Conservation (phyloP, 2,888 invertebrate species). For the Himalopsyche kuldschensis region DNA sequence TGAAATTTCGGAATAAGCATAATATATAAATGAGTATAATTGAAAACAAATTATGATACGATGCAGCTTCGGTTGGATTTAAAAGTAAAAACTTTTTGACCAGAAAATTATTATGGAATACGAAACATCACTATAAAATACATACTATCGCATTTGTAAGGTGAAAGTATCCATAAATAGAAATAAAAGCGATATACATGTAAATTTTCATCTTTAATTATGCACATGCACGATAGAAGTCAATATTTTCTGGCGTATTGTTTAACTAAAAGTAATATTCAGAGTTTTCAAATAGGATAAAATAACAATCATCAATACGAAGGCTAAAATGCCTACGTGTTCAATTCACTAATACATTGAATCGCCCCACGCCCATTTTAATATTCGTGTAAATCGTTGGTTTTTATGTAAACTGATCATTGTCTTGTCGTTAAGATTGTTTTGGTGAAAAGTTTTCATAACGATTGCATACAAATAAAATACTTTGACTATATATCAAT, state of each 20-base stretch:
- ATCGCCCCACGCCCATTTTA: background rate
- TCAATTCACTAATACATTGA: background rate
- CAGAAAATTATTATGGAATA: no score
- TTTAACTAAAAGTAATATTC: background rate
- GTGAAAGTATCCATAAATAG: constrained; percentile 25
- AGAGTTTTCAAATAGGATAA: background rate
- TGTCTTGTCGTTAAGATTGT: no score
- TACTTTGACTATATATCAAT: no score
- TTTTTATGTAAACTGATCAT: no score
- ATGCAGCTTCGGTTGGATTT: no score
- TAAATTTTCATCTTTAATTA: background rate
- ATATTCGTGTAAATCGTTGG: background rate
- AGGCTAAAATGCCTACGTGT: background rate
- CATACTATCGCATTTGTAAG: constrained; percentile 7
- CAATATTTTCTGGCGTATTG: background rate
- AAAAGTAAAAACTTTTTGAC: no score
- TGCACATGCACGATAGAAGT: background rate
- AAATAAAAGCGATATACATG: background rate
- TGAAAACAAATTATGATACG: no score
- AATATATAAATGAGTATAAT: no score
- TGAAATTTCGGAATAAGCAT: no score
- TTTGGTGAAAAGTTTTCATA: no score
- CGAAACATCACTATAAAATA: background rate
- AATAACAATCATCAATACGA: background rate
- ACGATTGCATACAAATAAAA: no score